Conservation (phyloP, 2,888 invertebrate species). For the Drosophila melanocephala region DNA sequence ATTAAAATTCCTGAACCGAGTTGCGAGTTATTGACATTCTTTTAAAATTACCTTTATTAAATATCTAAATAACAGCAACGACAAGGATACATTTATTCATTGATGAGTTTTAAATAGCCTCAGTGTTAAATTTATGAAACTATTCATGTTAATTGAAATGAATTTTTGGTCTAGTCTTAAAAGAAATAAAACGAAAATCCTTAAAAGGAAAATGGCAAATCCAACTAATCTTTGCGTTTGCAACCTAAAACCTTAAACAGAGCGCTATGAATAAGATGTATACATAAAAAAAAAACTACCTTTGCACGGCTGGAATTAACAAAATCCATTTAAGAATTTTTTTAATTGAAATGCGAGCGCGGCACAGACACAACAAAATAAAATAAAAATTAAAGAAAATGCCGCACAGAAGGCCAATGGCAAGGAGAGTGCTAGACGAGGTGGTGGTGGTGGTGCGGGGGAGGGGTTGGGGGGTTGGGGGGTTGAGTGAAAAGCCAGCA, state of each 20-base stretch:
- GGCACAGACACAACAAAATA: conserved; percentile 19
- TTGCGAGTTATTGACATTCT: background rate
- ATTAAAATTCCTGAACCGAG: background rate
- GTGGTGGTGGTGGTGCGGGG: background rate
- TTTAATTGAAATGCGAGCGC: conserved; percentile 50
- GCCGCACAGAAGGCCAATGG: conserved; percentile 13
- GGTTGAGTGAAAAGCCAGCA: background rate
- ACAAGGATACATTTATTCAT: background rate
- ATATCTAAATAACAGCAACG: background rate
- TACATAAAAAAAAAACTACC: conserved; percentile 6
- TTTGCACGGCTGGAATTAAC: conserved; percentile 37
- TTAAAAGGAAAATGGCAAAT: background rate
- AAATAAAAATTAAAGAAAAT: conserved; percentile 31
- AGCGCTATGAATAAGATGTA: background rate
- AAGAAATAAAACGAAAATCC: background rate
- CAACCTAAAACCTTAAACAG: conserved; percentile 20
- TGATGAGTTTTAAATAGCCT: background rate
- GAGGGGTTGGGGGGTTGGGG: no score
- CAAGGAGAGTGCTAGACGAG: background rate
- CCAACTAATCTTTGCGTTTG: conserved; percentile 26
- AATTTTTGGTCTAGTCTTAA: background rate
- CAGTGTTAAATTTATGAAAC: background rate
- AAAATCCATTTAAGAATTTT: conserved; percentile 47
- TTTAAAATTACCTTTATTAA: background rate
- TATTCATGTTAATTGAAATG: background rate